Conservation (phyloP, 2,797 vertebrate species). For the Sebastes melanostomus region DNA sequence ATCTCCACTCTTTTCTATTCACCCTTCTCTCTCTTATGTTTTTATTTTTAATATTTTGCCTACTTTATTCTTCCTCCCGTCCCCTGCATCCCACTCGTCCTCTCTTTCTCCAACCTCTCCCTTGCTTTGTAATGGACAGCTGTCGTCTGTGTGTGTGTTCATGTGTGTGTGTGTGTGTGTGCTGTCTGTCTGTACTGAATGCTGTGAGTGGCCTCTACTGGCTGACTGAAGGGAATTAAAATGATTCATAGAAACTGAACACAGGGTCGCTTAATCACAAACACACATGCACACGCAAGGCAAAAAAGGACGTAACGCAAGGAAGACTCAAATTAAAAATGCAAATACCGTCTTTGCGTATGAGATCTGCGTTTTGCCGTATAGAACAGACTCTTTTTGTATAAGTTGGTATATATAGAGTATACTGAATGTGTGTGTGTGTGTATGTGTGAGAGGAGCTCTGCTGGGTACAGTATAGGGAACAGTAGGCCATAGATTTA, state of each 20-base stretch:
- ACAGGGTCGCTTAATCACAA: background rate
- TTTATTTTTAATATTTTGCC: background rate
- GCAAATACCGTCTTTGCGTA: background rate
- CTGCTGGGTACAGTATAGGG: conserved; percentile 56
- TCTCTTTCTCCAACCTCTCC: conserved; percentile 15
- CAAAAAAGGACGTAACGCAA: background rate
- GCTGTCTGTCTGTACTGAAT: conserved; percentile 82
- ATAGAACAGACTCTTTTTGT: background rate
- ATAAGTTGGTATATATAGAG: background rate
- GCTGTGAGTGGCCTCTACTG: conserved; percentile 99
- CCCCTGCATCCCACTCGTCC: background rate
- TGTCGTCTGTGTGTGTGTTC: conserved; percentile 41
- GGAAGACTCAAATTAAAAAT: conserved; percentile 6
- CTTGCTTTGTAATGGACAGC: conserved; percentile 63
- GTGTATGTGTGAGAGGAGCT: conserved; percentile 15
- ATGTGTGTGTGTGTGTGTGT: conserved; percentile 31
- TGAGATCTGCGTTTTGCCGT: conserved; percentile 4
- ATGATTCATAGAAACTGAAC: conserved; percentile 78
- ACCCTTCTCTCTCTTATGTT: background rate
- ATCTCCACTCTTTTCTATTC: background rate
- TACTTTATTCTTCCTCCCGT: background rate
- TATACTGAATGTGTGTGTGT: conserved; percentile 1
- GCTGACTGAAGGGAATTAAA: conserved; percentile 90
- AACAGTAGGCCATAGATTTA: conserved; percentile 80
- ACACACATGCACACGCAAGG: background rate